These are phyloP conservation scores for Hapalemur alaotrensis DNA, from an alignment of 2,797 vertebrate species.

Conservation along the genomic window DNA sequence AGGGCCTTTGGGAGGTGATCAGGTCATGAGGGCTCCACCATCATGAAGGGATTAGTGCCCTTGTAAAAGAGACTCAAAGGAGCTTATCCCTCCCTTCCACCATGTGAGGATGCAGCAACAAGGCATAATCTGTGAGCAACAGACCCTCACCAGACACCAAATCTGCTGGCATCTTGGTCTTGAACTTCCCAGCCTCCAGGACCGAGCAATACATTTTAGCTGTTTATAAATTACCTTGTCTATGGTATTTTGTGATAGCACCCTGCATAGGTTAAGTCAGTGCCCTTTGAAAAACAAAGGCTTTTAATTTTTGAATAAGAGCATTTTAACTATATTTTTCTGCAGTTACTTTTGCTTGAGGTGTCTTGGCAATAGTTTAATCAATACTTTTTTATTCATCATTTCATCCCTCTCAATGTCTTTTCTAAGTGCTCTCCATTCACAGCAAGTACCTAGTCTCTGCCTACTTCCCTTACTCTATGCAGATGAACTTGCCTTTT, in stretches of 20 bases:
- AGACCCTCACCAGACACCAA: too few relatives aligned
- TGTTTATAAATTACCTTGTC: neutral
- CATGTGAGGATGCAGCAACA: neutral
- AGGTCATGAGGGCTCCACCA: neutral
- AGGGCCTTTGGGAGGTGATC: neutral
- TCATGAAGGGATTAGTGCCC: neutral
- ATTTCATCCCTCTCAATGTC: neutral
- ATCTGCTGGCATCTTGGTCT: neutral
- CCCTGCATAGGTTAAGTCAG: neutral
- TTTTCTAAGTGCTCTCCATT: neutral
- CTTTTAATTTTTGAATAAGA: conserved; percentile 22
- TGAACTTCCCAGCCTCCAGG: neutral
- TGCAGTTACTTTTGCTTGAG: neutral
- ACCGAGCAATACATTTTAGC: neutral
- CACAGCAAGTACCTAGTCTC: neutral
- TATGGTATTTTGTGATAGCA: neutral
- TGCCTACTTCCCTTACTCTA: neutral
- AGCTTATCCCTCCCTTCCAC: neutral
- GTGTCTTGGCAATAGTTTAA: neutral
- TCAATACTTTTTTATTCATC: neutral
- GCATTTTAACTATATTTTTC: neutral
- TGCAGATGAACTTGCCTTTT: neutral
- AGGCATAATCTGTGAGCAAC: neutral
- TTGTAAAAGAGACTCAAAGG: neutral
- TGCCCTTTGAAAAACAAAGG: conserved; percentile 28